Evolutionary conservation across 2,888 invertebrate genomes (phyloP).

Genomic region (Alitta virens): DNA sequence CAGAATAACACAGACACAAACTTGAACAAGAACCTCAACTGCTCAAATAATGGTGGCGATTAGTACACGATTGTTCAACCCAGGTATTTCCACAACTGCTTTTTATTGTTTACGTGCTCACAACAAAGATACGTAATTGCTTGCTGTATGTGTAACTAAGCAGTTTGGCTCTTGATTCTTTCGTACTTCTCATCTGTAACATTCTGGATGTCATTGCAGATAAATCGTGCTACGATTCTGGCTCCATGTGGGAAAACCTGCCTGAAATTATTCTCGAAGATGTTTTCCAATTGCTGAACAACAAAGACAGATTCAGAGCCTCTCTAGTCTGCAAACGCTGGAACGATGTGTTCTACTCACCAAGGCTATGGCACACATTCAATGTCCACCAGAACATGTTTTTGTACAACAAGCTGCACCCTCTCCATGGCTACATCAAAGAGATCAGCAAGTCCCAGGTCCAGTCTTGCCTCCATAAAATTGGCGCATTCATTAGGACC

Average conservation of each 20-base stretch:
- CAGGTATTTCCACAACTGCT: too few species aligned
- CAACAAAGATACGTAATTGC: too few species aligned
- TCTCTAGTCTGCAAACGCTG: slow-evolving; percentile 62
- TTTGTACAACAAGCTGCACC: slow-evolving; percentile 74
- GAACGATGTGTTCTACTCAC: slow-evolving; percentile 67
- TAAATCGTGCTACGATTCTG: not conserved
- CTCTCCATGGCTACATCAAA: slow-evolving; percentile 74
- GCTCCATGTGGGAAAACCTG: slow-evolving; percentile 64
- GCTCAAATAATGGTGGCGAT: too few species aligned
- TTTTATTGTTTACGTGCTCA: too few species aligned
- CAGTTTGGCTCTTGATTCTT: too few species aligned
- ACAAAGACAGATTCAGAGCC: slow-evolving; percentile 72
- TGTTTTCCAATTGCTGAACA: slow-evolving; percentile 69
- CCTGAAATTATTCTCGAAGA: slow-evolving; percentile 74
- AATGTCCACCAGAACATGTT: slow-evolving; percentile 71
- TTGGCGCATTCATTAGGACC: slow-evolving; percentile 68
- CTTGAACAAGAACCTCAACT: too few species aligned
- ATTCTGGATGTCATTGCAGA: not conserved
- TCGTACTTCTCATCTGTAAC: too few species aligned
- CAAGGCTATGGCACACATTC: slow-evolving; percentile 75
- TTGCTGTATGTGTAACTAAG: too few species aligned
- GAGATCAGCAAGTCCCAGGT: slow-evolving; percentile 74
- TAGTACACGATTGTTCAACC: too few species aligned
- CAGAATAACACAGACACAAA: too few species aligned
- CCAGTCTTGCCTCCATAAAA: slow-evolving; percentile 68